Percentiles rank a stretch among this genome's conserved stretches.
Conservation (phyloP, 2,113 vertebrate genomes). For the Eretmochelys imbricata region DNA sequence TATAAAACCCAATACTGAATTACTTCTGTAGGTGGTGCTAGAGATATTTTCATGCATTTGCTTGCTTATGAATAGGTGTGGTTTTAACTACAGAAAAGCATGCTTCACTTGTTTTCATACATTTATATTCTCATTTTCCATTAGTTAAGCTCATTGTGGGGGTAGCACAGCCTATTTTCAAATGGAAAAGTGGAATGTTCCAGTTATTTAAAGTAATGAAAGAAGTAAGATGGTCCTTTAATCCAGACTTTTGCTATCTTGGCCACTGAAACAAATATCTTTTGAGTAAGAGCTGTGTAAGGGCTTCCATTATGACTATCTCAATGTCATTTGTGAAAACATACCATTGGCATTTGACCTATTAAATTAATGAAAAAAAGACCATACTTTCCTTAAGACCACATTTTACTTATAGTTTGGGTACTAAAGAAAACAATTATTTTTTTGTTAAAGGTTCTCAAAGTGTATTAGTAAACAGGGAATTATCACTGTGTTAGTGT, state of each 20-base stretch:
- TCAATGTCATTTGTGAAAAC: not conserved
- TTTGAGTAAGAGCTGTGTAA: not conserved
- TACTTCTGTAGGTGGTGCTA: conserved; percentile 66
- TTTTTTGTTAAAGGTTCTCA: not conserved
- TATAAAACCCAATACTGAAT: not conserved
- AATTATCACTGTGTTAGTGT: not conserved
- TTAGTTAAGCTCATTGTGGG: not conserved
- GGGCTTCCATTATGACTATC: not conserved
- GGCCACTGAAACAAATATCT: not conserved
- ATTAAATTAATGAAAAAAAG: not conserved
- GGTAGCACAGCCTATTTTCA: not conserved
- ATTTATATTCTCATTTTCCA: not conserved
- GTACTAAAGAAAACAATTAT: not conserved
- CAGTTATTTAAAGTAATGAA: not conserved
- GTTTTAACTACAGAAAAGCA: not conserved
- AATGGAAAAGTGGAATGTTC: not conserved
- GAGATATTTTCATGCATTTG: not conserved
- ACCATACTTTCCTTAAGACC: not conserved
- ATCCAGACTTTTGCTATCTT: not conserved
- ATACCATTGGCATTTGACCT: not conserved
- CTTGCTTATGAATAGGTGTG: not conserved
- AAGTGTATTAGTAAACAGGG: not conserved
- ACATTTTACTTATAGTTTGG: not conserved
- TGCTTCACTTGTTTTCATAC: not conserved
- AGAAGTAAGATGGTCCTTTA: not conserved